Conservation (phyloP, 2,888 invertebrate species). For the Eucriotettix oculatus region DNA sequence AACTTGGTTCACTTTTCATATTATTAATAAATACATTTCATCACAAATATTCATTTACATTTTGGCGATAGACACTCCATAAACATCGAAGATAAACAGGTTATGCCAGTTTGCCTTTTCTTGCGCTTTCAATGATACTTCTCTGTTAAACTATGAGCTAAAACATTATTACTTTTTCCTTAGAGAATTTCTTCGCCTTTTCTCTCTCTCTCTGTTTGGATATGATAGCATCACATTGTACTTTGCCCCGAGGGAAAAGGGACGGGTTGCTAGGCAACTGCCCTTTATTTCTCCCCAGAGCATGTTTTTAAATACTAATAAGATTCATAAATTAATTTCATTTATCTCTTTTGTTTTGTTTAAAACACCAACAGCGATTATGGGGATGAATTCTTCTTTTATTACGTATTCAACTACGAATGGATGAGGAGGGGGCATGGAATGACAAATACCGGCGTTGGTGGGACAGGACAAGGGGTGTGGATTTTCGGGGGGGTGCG, state of each 20-base stretch:
- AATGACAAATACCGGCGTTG: not conserved
- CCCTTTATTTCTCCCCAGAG: not conserved
- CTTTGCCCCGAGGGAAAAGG: constrained; percentile 2
- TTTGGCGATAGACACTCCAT: constrained; percentile 3
- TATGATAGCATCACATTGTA: constrained; percentile 14
- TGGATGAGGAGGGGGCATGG: not conserved
- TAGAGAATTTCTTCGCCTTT: not conserved
- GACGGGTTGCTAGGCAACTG: constrained; percentile 8
- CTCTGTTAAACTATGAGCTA: not conserved
- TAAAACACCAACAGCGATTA: constrained; percentile 10
- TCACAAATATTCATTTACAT: not conserved
- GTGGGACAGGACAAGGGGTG: too few species aligned
- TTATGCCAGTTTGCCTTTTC: not conserved
- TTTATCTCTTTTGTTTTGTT: constrained; percentile 1
- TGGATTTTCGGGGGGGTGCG: not conserved
- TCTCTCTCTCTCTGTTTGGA: constrained; percentile 2
- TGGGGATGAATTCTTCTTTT: not conserved
- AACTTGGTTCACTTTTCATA: too few species aligned
- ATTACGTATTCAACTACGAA: not conserved
- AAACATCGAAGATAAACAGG: not conserved
- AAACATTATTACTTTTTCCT: not conserved
- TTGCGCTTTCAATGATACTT: too few species aligned
- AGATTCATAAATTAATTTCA: constrained; percentile 4
- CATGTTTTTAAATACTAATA: constrained; percentile 4
- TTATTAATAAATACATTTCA: too few species aligned